Evolutionary conservation across 2,113 vertebrate species (phyloP).

Genomic region (Acrocephalus arundinaceus): DNA sequence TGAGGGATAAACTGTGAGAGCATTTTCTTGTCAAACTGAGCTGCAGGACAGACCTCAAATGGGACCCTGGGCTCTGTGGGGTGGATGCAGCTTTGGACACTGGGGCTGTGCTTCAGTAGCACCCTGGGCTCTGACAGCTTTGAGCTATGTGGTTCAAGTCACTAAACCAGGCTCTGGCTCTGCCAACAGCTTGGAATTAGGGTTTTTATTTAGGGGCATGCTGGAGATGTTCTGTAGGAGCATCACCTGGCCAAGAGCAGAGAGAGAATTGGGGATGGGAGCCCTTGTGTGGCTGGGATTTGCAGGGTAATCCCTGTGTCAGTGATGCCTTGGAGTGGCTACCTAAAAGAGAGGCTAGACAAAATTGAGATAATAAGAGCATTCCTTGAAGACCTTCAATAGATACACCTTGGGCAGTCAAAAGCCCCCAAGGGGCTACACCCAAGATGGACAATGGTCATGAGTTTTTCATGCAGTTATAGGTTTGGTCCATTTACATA

Average conservation of each 20-base stretch:
- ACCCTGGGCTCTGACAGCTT: neutral
- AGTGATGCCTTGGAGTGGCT: neutral
- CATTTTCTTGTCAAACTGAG: neutral
- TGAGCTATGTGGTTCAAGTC: accelerated
- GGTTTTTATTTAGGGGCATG: neutral
- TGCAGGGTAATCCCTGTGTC: neutral
- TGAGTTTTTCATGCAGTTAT: accelerated
- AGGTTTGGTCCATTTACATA: neutral
- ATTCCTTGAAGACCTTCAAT: neutral
- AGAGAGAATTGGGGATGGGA: neutral
- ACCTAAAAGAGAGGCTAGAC: neutral
- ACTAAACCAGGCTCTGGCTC: neutral
- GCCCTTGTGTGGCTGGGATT: neutral
- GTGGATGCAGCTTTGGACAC: neutral
- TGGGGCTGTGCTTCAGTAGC: neutral
- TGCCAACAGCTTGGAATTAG: neutral
- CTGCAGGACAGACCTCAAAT: neutral
- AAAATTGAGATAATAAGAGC: neutral
- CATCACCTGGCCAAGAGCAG: neutral
- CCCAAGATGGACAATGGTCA: accelerated
- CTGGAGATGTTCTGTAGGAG: neutral
- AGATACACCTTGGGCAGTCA: neutral
- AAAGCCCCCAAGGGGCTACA: neutral
- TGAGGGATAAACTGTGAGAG: neutral
- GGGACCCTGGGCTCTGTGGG: accelerated